These are phyloP conservation scores for Pangasius krempfi DNA, from an alignment of 2,797 vertebrate species.

Conservation along the genomic window DNA sequence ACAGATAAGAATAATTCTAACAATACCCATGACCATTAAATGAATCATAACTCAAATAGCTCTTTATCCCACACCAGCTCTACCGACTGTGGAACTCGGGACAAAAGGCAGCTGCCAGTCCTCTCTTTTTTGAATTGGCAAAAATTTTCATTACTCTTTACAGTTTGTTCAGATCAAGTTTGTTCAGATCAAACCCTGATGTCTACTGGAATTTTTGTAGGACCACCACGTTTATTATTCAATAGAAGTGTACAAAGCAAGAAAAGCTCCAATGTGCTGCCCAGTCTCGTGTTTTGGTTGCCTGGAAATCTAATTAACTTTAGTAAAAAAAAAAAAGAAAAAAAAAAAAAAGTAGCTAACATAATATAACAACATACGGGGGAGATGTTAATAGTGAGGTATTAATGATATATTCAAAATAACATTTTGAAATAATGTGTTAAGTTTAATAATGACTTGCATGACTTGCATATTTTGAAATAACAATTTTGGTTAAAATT, in stretches of 20 bases:
- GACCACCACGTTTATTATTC: not conserved
- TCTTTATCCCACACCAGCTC: conserved; percentile 25
- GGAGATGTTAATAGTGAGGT: too few species aligned
- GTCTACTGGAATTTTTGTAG: not conserved
- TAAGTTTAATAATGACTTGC: not conserved
- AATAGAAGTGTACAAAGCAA: not conserved
- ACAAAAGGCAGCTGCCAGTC: not conserved
- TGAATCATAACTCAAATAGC: conserved; percentile 22
- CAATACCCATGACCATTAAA: conserved; percentile 20
- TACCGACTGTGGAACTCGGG: conserved; percentile 17
- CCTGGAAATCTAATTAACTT: not conserved
- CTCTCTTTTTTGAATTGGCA: not conserved
- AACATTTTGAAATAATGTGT: not conserved
- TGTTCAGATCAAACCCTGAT: not conserved
- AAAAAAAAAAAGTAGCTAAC: too few species aligned
- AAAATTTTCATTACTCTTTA: not conserved
- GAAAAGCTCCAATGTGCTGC: not conserved
- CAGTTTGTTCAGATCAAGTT: not conserved
- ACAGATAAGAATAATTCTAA: conserved; percentile 25
- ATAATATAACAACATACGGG: too few species aligned
- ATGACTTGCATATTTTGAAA: not conserved
- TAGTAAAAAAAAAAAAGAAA: too few species aligned
- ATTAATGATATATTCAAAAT: not conserved
- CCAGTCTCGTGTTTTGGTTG: not conserved
- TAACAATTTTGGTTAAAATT: not conserved